Conservation (phyloP, 2,797 vertebrate species). For the Aulostomus chinensis region DNA sequence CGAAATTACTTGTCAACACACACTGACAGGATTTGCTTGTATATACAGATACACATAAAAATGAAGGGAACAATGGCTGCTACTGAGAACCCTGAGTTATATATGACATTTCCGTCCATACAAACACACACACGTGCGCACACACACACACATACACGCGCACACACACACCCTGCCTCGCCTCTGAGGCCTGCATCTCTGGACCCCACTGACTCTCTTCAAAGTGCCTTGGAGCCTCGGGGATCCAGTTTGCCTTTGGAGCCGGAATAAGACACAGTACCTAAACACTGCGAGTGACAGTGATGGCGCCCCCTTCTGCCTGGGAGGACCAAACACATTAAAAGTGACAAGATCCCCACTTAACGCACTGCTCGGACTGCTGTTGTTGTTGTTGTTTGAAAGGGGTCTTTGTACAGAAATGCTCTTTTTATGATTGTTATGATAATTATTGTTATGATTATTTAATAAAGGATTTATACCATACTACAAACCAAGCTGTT, state of each 20-base stretch:
- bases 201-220: slow-evolving; percentile 84
- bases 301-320: slow-evolving; percentile 75
- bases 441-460: slow-evolving; percentile 86
- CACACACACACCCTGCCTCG: slow-evolving; percentile 32
- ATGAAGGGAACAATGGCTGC: slow-evolving; percentile 29
- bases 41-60: slow-evolving; percentile 45
- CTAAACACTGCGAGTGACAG: slow-evolving; percentile 37
- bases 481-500: slow-evolving; percentile 32
- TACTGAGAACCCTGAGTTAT: slow-evolving; percentile 15
- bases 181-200: slow-evolving; percentile 68
- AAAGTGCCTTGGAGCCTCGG: slow-evolving; percentile 95
- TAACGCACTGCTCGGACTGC: slow-evolving; percentile 82
- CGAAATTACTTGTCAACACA: neutral
- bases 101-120: neutral
- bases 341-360: slow-evolving; percentile 38
- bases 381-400: slow-evolving; percentile 80
- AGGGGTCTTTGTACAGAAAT: slow-evolving; percentile 85
- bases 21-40: slow-evolving; percentile 33
- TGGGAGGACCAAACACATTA: slow-evolving; percentile 67
- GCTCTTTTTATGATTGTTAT: slow-evolving; percentile 85
- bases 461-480: slow-evolving; percentile 97
- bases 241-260: slow-evolving; percentile 86
- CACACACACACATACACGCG: slow-evolving; percentile 28
- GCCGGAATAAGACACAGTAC: slow-evolving; percentile 76
- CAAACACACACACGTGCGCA: slow-evolving; percentile 25